Conservation (phyloP, 2,888 invertebrate species). For the Rutpela maculata region DNA sequence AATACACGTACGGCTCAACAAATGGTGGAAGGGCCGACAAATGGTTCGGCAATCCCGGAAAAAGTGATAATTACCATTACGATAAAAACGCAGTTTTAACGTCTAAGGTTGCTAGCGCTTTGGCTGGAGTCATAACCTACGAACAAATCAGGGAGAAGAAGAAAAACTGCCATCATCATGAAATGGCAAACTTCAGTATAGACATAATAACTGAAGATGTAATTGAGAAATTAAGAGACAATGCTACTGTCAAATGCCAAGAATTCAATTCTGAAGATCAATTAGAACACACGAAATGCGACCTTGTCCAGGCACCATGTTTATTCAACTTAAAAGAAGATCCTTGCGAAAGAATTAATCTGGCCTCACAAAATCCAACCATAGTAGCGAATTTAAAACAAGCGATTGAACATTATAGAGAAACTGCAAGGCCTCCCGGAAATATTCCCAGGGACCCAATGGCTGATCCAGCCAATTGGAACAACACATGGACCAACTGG, state of each 20-base stretch:
- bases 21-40: slow-evolving; percentile 66
- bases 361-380: slow-evolving; percentile 71
- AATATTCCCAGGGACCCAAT: slow-evolving; percentile 73
- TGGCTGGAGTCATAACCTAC: slow-evolving; percentile 74
- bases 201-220: slow-evolving; percentile 60
- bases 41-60: slow-evolving; percentile 74
- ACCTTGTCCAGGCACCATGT: slow-evolving; percentile 72
- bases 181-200: slow-evolving; percentile 55
- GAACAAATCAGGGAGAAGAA: slow-evolving; percentile 73
- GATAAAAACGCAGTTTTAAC: slow-evolving; percentile 72
- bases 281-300: slow-evolving; percentile 63
- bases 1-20: slow-evolving; percentile 78
- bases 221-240: slow-evolving; percentile 62
- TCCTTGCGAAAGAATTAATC: slow-evolving; percentile 76
- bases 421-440: slow-evolving; percentile 72
- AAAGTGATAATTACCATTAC: slow-evolving; percentile 69
- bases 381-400: slow-evolving; percentile 73
- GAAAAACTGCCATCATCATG: slow-evolving; percentile 49
- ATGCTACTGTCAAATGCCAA: slow-evolving; percentile 66
- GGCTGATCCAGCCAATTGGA: slow-evolving; percentile 76
- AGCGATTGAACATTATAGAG: slow-evolving; percentile 71
- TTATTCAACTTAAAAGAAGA: slow-evolving; percentile 75
- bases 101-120: slow-evolving; percentile 73
- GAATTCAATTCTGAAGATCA: slow-evolving; percentile 61
- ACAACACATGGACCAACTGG: slow-evolving; percentile 79